Percentiles rank a stretch among this genome's conserved stretches.
phyloP scores from a whole-genome alignment of 2,113 vertebrate genomes.

The Amblyornis subalaris region DNA sequence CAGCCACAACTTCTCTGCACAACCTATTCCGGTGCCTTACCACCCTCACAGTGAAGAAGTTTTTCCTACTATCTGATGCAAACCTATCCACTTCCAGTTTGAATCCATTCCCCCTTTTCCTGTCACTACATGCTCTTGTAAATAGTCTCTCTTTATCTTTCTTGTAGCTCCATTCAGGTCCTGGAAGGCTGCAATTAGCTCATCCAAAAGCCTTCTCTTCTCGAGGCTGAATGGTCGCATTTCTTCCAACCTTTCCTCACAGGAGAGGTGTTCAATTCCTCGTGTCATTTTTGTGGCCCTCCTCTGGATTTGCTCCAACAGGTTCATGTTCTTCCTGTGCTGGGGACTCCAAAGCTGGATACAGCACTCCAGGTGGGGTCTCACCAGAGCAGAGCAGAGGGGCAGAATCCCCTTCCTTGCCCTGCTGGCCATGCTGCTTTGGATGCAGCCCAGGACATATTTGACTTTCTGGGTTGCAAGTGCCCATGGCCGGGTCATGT shows the following conservation, averaged over 20 bases:
- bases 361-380: not conserved
- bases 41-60: not conserved
- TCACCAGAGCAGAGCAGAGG: not conserved
- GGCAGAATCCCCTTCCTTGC: not conserved
- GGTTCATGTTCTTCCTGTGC: not conserved
- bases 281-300: not conserved
- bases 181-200: not conserved
- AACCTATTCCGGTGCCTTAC: not conserved
- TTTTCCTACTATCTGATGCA: not conserved
- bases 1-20: not conserved
- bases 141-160: not conserved
- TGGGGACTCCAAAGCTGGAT: not conserved
- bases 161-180: not conserved
- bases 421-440: not conserved
- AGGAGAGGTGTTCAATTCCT: not conserved
- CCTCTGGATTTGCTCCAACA: not conserved
- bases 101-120: not conserved
- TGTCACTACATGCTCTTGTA: not conserved
- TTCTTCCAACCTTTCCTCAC: not conserved
- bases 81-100: not conserved
- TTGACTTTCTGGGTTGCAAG: not conserved
- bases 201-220: not conserved
- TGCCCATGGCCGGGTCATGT: not conserved
- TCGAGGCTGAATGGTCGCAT: not conserved
- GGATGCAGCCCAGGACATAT: not conserved